These are phyloP conservation scores for Mesorhabditis spiculigera DNA, from an alignment of 2,888 invertebrate genomes.

Conservation along the genomic window DNA sequence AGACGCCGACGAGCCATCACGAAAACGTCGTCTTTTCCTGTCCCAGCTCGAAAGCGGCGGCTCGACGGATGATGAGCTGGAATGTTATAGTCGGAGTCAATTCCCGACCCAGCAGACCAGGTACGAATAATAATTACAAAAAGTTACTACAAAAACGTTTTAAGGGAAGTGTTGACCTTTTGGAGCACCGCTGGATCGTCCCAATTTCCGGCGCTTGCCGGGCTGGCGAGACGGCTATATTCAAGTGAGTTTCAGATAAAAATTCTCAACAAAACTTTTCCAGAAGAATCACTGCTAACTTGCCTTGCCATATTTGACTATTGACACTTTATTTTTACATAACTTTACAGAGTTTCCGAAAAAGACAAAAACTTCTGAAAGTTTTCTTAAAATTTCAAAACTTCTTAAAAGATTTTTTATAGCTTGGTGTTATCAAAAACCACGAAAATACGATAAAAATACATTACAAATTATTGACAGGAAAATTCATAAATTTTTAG, in stretches of 20 bases:
- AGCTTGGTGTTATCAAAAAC: too few relatives aligned
- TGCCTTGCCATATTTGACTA: background rate
- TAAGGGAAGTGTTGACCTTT: conserved; percentile 47
- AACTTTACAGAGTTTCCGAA: conserved; percentile 29
- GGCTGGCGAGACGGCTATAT: conserved; percentile 37
- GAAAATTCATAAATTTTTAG: background rate
- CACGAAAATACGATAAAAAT: too few relatives aligned
- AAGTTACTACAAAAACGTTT: conserved; percentile 13
- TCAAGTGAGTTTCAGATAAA: conserved; percentile 6
- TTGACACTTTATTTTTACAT: background rate
- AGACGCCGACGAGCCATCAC: conserved; percentile 5
- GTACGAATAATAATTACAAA: background rate
- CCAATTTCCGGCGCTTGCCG: conserved; percentile 43
- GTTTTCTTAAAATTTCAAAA: too few relatives aligned
- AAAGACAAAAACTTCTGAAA: conserved; percentile 13
- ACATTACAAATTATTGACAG: too few relatives aligned
- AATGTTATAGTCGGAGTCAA: conserved; percentile 24
- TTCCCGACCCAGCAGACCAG: conserved; percentile 11
- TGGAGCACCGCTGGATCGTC: conserved; percentile 44
- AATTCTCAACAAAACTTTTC: background rate
- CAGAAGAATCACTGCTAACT: background rate
- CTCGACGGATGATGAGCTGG: conserved; percentile 47
- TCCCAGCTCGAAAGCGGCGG: conserved; percentile 46
- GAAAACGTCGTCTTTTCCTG: conserved; percentile 49
- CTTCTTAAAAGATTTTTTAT: too few relatives aligned